Evolutionary conservation across 1,140 invertebrate species (phyloP), one percentile per base, ranked within the genome.

Genomic region (Lutraria rhynchaena): DNA sequence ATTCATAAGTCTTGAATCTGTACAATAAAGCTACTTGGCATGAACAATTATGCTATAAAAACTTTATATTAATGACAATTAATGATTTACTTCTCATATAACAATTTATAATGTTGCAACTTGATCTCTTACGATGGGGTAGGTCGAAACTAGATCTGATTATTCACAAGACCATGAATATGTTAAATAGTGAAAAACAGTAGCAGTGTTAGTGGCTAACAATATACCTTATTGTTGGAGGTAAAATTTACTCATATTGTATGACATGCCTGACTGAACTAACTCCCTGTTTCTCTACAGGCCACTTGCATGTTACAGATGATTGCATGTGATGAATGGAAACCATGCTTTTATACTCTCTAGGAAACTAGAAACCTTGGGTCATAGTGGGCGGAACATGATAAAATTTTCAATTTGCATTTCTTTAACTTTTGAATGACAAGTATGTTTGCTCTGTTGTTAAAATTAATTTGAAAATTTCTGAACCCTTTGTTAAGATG

Each of bases 51-150:
- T 71, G 69, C 51, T 46, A 57, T 71, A 55, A 71, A 71, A 55
- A 71, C 51, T 46, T 37, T 55, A 57, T 71, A 71, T 5, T 55
- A 55, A 57, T 55, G 35, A 46, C 69, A 37, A 53, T 71, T 71
- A 71, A 71, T 57, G 33, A 57, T 55, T 55, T 71, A 57, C 37
- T 31, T 57, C 49, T 71, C 44, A 71, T 55, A 35, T 57, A 55
- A 71, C 53, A 55, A 71, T 71, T 55, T 71, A 71, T 55, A 71
- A 71, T 55, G 49, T 71, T 55, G 69, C 53, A 55, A 71, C 57
- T 57, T 44, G 69, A 55, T 53, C 17, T 13, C 0, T 41, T 19
- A 57, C 46, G 51, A n/a, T 27, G 44, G 29, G 69, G 69, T 67
- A 67, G 69, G 69, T 55, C 53, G 53, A 71, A 55, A 31, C 31